phyloP scores from a whole-genome alignment of 2,113 vertebrate species.

The Archocentrus centrarchus region DNA sequence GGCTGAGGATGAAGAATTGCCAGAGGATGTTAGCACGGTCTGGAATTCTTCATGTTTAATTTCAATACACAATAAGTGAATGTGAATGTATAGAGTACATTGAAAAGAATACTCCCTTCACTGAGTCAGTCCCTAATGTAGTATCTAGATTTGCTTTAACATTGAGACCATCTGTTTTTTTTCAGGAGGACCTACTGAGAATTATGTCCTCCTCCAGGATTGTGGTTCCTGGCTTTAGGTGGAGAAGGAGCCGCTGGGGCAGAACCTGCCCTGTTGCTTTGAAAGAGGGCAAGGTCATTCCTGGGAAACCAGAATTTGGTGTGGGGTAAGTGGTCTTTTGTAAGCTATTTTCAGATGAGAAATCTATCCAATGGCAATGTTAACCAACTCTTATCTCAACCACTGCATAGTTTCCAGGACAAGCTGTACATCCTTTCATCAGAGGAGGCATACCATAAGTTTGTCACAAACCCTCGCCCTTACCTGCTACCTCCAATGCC shows the following conservation, averaged over 20 bases:
- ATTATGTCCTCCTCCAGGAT: slow-evolving; percentile 76
- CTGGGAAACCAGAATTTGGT: slow-evolving; percentile 83
- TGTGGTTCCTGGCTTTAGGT: slow-evolving; percentile 85
- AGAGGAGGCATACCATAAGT: slow-evolving; percentile 83
- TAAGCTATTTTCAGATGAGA: background rate
- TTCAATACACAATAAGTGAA: background rate
- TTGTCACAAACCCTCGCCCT: slow-evolving; percentile 85
- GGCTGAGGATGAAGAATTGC: slow-evolving; percentile 76
- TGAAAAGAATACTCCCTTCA: no score
- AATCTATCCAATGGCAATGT: background rate
- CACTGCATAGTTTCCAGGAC: slow-evolving; percentile 87
- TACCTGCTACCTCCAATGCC: slow-evolving; percentile 95
- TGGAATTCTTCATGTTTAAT: slow-evolving; percentile 38
- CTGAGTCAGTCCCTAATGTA: background rate
- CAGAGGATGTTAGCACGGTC: slow-evolving; percentile 80
- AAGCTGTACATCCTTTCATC: slow-evolving; percentile 91
- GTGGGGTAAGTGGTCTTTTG: slow-evolving; percentile 82
- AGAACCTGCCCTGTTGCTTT: slow-evolving; percentile 88
- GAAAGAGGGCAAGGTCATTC: slow-evolving; percentile 83
- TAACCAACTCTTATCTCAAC: background rate
- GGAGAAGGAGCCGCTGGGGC: slow-evolving; percentile 91
- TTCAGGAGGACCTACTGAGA: slow-evolving; percentile 86
- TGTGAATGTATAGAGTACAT: background rate
- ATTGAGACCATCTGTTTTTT: slow-evolving; percentile 24
- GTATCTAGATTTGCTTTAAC: background rate